A percentile compares a stretch with the other conserved stretches of the same genome.
phyloP scores from a whole-genome alignment of 2,113 vertebrate genomes.

The Odocoileus hemionus region DNA sequence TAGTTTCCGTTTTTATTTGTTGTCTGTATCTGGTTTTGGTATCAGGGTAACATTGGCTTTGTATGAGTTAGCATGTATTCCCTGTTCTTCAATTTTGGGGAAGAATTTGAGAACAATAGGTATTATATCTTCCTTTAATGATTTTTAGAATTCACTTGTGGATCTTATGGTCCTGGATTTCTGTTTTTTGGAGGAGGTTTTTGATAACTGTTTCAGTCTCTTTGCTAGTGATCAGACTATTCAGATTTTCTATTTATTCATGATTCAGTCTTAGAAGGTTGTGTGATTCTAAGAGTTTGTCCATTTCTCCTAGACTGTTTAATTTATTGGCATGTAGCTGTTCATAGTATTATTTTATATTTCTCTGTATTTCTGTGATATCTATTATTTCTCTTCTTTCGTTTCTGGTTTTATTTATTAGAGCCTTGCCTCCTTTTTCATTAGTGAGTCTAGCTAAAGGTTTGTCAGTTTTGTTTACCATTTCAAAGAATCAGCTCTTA shows the following conservation, averaged over 20 bases:
- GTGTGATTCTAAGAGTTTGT: background rate
- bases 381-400: background rate
- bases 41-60: background rate
- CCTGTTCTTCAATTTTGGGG: background rate
- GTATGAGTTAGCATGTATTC: background rate
- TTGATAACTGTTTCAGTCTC: background rate
- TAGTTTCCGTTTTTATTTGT: background rate
- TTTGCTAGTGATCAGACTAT: background rate
- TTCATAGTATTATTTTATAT: background rate
- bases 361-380: background rate
- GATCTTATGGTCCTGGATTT: background rate
- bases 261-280: background rate
- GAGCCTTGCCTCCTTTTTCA: background rate
- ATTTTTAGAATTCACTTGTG: background rate
- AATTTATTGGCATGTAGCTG: background rate
- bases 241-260: background rate
- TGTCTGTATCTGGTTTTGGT: background rate
- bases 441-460: background rate
- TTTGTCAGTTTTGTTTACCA: background rate
- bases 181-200: background rate
- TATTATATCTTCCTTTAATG: background rate
- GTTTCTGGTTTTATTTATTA: background rate
- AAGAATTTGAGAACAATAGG: background rate
- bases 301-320: background rate
- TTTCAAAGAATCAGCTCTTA: background rate